Percentiles rank a stretch among this genome's conserved stretches.
These are phyloP conservation scores for Silurus aristotelis DNA, from an alignment of 2,797 vertebrate species.

Conservation along the genomic window DNA sequence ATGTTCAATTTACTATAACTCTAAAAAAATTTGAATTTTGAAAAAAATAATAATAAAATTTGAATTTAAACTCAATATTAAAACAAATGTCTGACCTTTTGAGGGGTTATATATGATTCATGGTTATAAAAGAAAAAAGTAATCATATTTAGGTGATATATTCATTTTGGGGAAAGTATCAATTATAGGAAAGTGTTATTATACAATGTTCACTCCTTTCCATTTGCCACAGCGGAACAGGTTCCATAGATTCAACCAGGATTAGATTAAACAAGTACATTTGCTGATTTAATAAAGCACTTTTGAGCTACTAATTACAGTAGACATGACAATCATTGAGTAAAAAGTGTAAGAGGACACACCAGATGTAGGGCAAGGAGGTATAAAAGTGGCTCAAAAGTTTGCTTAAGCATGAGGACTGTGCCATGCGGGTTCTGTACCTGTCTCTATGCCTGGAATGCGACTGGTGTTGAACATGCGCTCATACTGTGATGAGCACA, in stretches of 20 bases:
- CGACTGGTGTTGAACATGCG: constrained; percentile 83
- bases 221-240: not conserved
- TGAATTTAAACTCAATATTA: not conserved
- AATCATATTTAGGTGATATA: not conserved
- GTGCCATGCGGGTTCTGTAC: constrained; percentile 60
- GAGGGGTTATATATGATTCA: constrained; percentile 2
- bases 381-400: not conserved
- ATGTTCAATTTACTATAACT: not conserved
- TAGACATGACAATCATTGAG: not conserved
- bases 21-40: no score
- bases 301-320: not conserved
- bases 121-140: not conserved
- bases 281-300: no score
- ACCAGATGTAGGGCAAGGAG: not conserved
- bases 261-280: not conserved
- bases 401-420: constrained; percentile 7
- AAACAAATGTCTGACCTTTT: constrained; percentile 47
- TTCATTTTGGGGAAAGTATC: not conserved
- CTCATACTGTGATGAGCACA: constrained; percentile 84
- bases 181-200: not conserved
- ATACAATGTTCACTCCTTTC: not conserved
- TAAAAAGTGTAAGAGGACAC: not conserved
- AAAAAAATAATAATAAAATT: no score
- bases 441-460: constrained; percentile 84
- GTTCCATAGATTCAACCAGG: not conserved